Percentiles rank a stretch among this genome's conserved stretches.
Conservation (phyloP, 64 coral and sea anemone genomes). For the Actinia equina region DNA sequence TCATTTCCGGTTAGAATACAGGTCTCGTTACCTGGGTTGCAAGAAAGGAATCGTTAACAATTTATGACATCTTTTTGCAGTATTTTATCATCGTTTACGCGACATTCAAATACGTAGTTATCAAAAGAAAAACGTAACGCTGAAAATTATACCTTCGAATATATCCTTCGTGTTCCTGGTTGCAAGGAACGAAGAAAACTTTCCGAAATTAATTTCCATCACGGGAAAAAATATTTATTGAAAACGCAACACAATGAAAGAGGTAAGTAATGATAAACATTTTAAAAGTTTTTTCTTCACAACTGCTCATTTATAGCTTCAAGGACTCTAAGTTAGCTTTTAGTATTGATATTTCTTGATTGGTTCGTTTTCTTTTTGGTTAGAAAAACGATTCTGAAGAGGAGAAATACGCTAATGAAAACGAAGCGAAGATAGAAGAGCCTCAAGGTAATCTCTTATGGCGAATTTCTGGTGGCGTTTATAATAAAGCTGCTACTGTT, state of each 20-base stretch:
- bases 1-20: neutral
- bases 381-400: neutral
- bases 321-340: neutral
- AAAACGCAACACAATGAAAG: neutral
- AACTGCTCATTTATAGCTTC: neutral
- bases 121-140: neutral
- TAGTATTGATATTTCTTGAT: neutral
- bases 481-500: conserved; percentile 76
- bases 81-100: neutral
- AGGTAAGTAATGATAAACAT: neutral
- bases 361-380: neutral
- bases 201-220: neutral
- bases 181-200: neutral
- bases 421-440: conserved; percentile 16
- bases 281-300: neutral
- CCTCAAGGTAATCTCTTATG: conserved; percentile 66
- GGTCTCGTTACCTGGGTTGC: neutral
- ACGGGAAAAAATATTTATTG: neutral
- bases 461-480: conserved; percentile 84
- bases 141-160: neutral
- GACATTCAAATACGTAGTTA: neutral
- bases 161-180: neutral
- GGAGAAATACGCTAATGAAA: conserved; percentile 29
- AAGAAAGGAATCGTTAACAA: neutral
- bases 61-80: conserved; percentile 2